Evolutionary conservation across 2,113 vertebrate genomes (phyloP).

Genomic region (Pimephales promelas): DNA sequence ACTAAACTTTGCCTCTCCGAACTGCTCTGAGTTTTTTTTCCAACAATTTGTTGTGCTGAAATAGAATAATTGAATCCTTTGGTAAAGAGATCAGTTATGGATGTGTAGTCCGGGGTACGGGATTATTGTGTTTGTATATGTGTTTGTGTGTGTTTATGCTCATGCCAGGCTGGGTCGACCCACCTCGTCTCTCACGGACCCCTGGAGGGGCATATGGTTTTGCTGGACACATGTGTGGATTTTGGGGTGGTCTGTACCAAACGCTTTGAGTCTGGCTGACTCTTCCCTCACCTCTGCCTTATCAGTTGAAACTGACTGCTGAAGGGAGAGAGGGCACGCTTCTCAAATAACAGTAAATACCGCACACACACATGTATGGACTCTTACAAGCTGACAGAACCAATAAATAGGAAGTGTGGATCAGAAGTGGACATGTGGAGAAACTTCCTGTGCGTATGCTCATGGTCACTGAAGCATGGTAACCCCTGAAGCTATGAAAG

Average conservation of each 20-base stretch:
- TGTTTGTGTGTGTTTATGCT: constrained; percentile 31
- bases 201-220: not conserved
- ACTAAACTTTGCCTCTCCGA: not conserved
- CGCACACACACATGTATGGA: constrained; percentile 39
- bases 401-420: constrained; percentile 42
- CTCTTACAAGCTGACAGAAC: constrained; percentile 42
- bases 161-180: constrained; percentile 23
- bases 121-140: constrained; percentile 26
- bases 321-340: constrained; percentile 48
- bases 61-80: constrained; percentile 14
- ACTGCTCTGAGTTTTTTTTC: constrained; percentile 3
- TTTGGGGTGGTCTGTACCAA: constrained; percentile 31
- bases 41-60: constrained; percentile 11
- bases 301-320: constrained; percentile 44
- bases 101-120: not conserved
- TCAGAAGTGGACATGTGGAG: constrained; percentile 43
- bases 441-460: constrained; percentile 43
- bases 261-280: constrained; percentile 39
- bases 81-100: constrained; percentile 6
- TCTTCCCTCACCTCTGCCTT: constrained; percentile 52
- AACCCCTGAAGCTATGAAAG: constrained; percentile 28
- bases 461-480: constrained; percentile 36
- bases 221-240: not conserved
- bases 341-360: constrained; percentile 44
- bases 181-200: constrained; percentile 13